Conservation (phyloP, 2,113 vertebrate genomes). For the Microcebus tavaratra region DNA sequence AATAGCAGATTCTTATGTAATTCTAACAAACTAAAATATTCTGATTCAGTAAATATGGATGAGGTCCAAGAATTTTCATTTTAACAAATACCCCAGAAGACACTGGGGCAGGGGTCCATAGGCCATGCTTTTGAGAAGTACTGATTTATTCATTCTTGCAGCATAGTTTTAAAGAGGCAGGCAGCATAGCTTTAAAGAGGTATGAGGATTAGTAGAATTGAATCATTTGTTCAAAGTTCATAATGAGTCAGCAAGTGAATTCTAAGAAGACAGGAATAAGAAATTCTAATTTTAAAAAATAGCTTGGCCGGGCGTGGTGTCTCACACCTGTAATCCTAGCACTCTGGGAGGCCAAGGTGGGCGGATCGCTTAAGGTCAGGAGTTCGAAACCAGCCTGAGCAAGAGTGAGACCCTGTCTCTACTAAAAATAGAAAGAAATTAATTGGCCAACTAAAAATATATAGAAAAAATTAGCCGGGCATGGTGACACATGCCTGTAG, state of each 20-base stretch:
- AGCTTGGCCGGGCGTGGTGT: not conserved
- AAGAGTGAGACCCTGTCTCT: no score
- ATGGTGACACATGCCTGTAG: no score
- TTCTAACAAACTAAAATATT: not conserved
- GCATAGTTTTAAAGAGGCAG: not conserved
- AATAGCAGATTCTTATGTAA: not conserved
- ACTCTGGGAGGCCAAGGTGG: no score
- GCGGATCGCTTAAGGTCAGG: no score
- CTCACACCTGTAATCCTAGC: no score
- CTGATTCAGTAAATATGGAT: not conserved
- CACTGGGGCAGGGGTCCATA: not conserved
- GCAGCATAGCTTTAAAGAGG: not conserved
- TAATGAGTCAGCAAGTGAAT: not conserved
- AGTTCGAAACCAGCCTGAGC: no score
- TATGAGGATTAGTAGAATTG: constrained; percentile 2
- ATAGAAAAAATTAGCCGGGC: no score
- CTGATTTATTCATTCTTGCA: not conserved
- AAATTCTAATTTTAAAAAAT: constrained; percentile 14
- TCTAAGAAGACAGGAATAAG: not conserved
- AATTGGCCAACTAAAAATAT: no score
- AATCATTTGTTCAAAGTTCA: not conserved
- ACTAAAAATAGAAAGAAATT: no score
- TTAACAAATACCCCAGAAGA: not conserved
- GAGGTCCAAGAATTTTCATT: not conserved
- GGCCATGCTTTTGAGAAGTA: not conserved